phyloP scores from a whole-genome alignment of 2,797 vertebrate genomes.

The Poecilia gillii region DNA sequence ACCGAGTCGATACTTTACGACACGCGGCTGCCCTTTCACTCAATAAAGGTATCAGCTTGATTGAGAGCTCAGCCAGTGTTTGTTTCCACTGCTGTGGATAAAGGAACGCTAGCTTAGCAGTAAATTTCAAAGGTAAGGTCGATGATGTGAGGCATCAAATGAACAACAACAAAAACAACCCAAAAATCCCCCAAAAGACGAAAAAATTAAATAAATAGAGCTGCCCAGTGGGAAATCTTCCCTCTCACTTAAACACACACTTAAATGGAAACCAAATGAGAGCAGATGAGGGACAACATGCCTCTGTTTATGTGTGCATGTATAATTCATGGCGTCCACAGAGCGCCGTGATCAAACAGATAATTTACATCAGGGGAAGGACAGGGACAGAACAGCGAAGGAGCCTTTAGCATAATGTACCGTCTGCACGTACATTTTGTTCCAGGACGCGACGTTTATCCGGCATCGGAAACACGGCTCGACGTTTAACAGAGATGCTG shows the following conservation, averaged over 20 bases:
- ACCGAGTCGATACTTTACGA: conserved; percentile 2
- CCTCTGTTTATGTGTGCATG: conserved; percentile 35
- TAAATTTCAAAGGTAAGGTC: conserved; percentile 3
- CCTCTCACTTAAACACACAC: conserved; percentile 27
- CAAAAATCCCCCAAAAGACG: neutral
- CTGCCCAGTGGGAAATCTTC: conserved; percentile 8
- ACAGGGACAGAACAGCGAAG: conserved; percentile 32
- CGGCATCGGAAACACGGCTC: conserved; percentile 23
- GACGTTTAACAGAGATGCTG: conserved; percentile 27
- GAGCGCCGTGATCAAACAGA: conserved; percentile 50
- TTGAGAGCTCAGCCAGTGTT: conserved; percentile 3
- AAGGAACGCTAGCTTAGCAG: neutral
- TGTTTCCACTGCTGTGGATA: conserved; percentile 10
- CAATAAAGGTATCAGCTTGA: conserved; percentile 10
- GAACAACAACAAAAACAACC: neutral
- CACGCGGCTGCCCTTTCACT: conserved; percentile 19
- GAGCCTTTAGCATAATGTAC: conserved; percentile 17
- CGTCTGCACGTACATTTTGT: conserved; percentile 2
- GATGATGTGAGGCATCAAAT: neutral
- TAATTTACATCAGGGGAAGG: conserved; percentile 48
- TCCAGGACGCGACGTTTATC: conserved; percentile 27
- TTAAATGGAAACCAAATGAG: conserved; percentile 42
- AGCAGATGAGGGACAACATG: conserved; percentile 23
- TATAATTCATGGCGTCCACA: conserved; percentile 57
- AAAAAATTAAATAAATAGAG: neutral